Evolutionary conservation across 2,113 vertebrate species (phyloP).

Genomic region (Lagopus muta): DNA sequence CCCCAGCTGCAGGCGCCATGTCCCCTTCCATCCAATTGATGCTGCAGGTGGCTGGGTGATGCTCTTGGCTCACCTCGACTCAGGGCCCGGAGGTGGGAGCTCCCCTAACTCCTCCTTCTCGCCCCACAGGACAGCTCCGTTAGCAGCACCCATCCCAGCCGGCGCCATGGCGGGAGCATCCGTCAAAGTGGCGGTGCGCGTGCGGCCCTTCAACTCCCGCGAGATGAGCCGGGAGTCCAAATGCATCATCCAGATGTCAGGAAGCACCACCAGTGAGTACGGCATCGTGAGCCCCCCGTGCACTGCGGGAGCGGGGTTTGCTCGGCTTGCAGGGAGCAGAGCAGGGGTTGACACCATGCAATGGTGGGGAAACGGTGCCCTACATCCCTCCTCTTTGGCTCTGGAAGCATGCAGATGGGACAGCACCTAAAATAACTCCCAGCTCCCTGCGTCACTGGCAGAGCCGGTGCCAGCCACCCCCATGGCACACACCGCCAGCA

Average conservation of each 20-base stretch:
- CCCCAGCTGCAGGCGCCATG: not conserved
- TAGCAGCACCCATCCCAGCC: not conserved
- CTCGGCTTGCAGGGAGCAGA: accelerated
- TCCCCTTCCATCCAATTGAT: accelerated
- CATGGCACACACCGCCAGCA: accelerated
- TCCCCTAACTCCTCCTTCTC: not conserved
- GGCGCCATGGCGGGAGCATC: constrained; percentile 92
- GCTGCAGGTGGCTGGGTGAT: not conserved
- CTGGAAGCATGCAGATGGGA: constrained; percentile 30
- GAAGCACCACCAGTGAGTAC: constrained; percentile 98
- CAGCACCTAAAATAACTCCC: constrained; percentile 20
- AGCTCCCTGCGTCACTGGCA: not conserved
- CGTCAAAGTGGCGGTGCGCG: constrained; percentile 97
- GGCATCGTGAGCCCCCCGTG: accelerated
- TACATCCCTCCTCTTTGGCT: not conserved
- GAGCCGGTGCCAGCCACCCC: not conserved
- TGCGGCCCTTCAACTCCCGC: constrained; percentile 97
- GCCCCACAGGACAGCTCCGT: not conserved
- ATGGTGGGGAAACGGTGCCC: not conserved
- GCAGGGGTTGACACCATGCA: accelerated
- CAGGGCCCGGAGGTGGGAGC: accelerated
- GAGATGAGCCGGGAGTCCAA: constrained; percentile 94
- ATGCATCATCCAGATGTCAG: constrained; percentile 98
- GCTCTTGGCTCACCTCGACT: not conserved
- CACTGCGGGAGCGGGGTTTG: not conserved